Evolutionary conservation across 2,888 invertebrate species (phyloP), one percentile per base, ranked within the genome.

Genomic region (Chymomyza amoena): DNA sequence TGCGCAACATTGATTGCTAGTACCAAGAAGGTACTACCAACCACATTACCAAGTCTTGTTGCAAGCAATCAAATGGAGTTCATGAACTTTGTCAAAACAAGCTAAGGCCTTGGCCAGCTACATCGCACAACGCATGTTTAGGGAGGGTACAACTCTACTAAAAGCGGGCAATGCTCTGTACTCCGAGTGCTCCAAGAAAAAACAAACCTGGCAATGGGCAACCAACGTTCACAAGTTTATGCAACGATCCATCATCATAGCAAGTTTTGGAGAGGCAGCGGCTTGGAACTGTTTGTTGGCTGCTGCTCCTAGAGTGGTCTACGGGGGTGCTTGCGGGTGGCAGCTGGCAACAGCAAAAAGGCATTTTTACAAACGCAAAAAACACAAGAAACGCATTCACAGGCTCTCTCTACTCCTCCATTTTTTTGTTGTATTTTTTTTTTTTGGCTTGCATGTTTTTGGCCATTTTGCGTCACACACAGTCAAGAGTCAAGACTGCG

Each of bases 381-480:
- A 88, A 80, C 80, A 81, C 72, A 80, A 86, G 79, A 89, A 87
- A 89, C 88, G 89, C 89, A 88, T 84, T 88, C 75, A 75, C 77
- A 78, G 73, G 72, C 52, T 20, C 25, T 57, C 57, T 52, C 32
- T 36, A 0, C 51, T 60, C 57, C n/a, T n/a, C n/a, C n/a, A n/a
- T n/a, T n/a, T n/a, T n/a, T n/a, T n/a, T 1, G 10, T 1, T 20
- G 1, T 56, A 9, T 25, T 18, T 1, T 56, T 18, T n/a, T 51
- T 61, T 73, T 64, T 67, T 62, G 60, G 65, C 20, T 84, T 71
- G 83, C 83, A 84, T 82, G 84, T 84, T 87, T 87, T 84, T 82
- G 84, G 78, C 81, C 82, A 84, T 84, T 84, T 79, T 76, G 68
- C 68, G 72, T 75, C 77, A 75, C 66, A 71, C 77, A 75, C 66